Conservation (phyloP, 2,113 vertebrate species). For the Galbula dea region DNA sequence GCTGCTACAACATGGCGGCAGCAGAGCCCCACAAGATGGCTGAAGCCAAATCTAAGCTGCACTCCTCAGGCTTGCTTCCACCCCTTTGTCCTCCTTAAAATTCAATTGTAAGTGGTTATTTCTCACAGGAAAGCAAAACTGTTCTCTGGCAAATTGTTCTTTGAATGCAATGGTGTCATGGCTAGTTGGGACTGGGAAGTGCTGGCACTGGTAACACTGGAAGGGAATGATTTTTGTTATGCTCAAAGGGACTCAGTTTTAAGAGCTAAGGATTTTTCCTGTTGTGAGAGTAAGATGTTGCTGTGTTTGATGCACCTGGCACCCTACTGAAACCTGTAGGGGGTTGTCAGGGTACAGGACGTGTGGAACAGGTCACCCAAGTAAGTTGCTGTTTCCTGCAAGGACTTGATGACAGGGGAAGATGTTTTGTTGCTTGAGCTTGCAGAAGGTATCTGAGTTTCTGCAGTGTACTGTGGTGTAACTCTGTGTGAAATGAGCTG, state of each 20-base stretch:
- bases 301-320: background rate
- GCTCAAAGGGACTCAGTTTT: background rate
- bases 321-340: background rate
- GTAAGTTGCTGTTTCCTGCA: background rate
- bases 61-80: too few species aligned
- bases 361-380: background rate
- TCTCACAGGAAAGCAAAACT: too few species aligned
- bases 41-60: too few species aligned
- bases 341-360: background rate
- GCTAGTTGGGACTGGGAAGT: background rate
- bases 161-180: background rate
- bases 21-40: too few species aligned
- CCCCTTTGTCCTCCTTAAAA: too few species aligned
- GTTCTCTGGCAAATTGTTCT: too few species aligned
- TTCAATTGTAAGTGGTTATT: too few species aligned
- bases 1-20: too few species aligned
- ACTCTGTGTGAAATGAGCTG: background rate
- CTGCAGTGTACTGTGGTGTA: background rate
- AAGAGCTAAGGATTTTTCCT: slow-evolving; percentile 5
- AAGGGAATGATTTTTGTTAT: background rate
- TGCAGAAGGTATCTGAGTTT: background rate
- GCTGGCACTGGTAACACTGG: background rate
- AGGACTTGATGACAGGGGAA: background rate
- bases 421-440: background rate
- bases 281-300: background rate